Conservation (phyloP, 2,888 invertebrate genomes). For the Caenorhabditis sp. region DNA sequence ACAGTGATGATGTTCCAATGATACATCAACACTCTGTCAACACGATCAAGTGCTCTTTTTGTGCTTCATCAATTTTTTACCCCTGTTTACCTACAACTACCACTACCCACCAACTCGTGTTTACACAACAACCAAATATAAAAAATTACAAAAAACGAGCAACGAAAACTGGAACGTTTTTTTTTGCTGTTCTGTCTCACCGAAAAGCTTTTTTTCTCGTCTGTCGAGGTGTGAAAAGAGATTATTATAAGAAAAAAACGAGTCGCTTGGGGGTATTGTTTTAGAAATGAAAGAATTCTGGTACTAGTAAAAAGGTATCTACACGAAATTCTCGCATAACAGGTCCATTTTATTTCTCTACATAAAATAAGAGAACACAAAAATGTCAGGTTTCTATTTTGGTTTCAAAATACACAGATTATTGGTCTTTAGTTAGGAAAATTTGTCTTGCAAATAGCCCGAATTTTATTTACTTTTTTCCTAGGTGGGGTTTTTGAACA, state of each 20-base stretch:
- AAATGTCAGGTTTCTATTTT: neutral
- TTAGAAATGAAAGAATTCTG: neutral
- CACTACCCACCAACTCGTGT: neutral
- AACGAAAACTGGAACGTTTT: neutral
- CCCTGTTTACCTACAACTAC: neutral
- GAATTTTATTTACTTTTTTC: neutral
- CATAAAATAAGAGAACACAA: too few relatives aligned
- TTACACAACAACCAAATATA: neutral
- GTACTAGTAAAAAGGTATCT: too few relatives aligned
- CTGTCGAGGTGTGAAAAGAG: neutral
- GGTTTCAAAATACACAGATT: neutral
- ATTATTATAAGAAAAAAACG: neutral
- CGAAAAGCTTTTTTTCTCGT: too few relatives aligned
- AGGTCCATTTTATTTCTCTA: too few relatives aligned
- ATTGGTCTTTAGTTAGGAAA: neutral
- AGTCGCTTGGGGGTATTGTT: neutral
- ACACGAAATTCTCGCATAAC: too few relatives aligned
- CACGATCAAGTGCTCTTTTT: neutral
- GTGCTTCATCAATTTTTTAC: neutral
- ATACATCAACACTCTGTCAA: neutral
- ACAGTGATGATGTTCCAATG: neutral
- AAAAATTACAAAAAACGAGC: neutral
- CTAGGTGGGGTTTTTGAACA: conserved; percentile 1
- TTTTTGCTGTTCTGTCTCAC: neutral
- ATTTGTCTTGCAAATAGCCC: neutral